Conservation (phyloP, 2,113 vertebrate genomes). For the Calidris pygmaea region DNA sequence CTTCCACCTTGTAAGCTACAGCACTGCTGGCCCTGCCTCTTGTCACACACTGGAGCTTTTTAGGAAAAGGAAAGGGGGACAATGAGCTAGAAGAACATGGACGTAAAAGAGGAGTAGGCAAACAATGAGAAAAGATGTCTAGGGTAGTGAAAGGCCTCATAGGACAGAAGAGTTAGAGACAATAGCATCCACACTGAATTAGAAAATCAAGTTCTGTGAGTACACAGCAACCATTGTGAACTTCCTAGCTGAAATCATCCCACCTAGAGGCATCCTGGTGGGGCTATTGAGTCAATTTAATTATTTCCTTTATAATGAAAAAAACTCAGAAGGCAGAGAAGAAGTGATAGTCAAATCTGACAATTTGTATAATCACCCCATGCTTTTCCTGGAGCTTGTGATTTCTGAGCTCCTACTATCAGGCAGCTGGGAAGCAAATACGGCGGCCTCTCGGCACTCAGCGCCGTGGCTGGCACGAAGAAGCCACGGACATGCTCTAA, state of each 20-base stretch:
- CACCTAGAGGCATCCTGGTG: background rate
- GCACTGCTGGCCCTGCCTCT: background rate
- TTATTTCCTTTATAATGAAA: background rate
- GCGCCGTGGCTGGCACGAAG: background rate
- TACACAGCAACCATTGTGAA: background rate
- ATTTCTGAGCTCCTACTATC: background rate
- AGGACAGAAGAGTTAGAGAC: background rate
- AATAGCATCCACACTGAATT: background rate
- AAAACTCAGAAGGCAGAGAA: background rate
- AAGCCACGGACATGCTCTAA: background rate
- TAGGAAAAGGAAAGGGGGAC: background rate
- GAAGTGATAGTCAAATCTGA: background rate
- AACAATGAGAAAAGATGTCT: background rate
- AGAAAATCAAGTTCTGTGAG: background rate
- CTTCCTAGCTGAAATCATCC: background rate
- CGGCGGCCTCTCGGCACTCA: background rate
- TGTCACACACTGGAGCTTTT: background rate
- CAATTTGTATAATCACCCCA: background rate
- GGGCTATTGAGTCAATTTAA: background rate
- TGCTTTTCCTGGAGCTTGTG: background rate
- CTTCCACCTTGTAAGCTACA: background rate
- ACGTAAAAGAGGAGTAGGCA: background rate
- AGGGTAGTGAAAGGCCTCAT: background rate
- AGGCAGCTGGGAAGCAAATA: background rate
- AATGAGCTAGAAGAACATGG: background rate